Base-by-base conservation (phyloP, 1,140 invertebrate species). In the Zaprionus ornatus region DNA sequence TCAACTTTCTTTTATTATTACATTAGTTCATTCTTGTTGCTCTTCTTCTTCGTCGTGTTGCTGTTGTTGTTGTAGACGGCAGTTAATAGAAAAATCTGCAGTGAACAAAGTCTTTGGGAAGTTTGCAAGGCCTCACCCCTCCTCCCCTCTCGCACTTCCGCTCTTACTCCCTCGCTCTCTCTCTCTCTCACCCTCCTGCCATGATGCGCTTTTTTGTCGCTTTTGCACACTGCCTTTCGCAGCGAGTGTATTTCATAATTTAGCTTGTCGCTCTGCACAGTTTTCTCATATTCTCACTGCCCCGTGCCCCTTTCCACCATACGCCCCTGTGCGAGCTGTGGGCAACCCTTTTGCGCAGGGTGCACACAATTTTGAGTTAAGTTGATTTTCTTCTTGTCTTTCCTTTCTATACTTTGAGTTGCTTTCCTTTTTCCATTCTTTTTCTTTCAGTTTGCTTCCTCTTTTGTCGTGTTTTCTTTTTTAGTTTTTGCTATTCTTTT, bases 61-160 rank as follows among this genome's bases (percentile, higher is more conserved):
- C 21, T 71, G 57, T 69, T 76, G 67, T 35, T 66, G 56, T 60
- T 77, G 65, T 54, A 74, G 37, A 35, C 25, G 77, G 62, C 81
- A 84, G 81, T 84, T 84, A 84, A 84, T 84, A 84, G 81, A 85
- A 84, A 84, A 84, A 84, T 84, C 81, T 84, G 82, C 82, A 80
- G 81, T 57, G 77, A 63, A 74, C 68, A 80, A 77, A 77, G 82
- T 70, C 82, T 84, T 80, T 80, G 61, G 62, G 62, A 84, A 84
- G 66, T 69, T 84, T 83, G 52, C 48, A 25, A 29, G 17, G 5
- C 17, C 63, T 27, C 23, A 5, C 37, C 25, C 17, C 9, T 29
- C 6, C 3, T 21, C 42, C 25, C 17, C 35, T 3, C 40, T 32
- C 25, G 37, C n/a, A n/a, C 12, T 17, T 29, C 35, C 21, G 45